These are phyloP conservation scores for Tragelaphus buxtoni DNA, from an alignment of 2,113 vertebrate species.

Conservation along the genomic window DNA sequence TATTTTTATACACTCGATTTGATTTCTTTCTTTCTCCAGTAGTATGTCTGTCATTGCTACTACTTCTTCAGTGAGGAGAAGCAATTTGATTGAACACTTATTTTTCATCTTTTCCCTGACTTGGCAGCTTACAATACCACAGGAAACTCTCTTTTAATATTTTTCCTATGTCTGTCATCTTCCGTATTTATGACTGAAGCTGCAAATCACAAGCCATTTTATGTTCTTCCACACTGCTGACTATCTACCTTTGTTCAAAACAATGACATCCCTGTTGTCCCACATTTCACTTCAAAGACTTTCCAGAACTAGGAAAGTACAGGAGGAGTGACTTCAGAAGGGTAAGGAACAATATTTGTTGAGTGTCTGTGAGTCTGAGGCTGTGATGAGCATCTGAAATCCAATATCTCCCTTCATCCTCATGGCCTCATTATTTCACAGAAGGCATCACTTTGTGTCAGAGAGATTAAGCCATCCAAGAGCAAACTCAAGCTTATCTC, in stretches of 20 bases:
- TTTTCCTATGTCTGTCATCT: background rate
- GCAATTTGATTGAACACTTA: background rate
- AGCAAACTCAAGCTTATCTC: background rate
- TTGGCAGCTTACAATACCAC: background rate
- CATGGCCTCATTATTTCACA: background rate
- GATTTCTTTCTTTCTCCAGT: background rate
- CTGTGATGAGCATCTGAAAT: background rate
- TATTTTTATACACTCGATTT: background rate
- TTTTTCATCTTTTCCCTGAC: background rate
- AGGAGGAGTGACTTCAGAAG: background rate
- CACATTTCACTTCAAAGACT: constrained; percentile 1
- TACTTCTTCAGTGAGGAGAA: background rate
- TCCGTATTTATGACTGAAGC: background rate
- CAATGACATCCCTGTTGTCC: background rate
- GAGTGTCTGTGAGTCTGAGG: background rate
- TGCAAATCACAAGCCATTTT: background rate
- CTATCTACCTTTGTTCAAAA: background rate
- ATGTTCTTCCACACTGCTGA: background rate
- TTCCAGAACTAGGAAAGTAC: background rate
- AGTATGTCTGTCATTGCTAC: background rate
- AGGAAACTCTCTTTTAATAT: background rate
- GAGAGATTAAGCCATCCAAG: background rate
- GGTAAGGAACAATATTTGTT: background rate
- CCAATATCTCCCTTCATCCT: background rate
- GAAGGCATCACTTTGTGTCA: background rate